Percentiles rank a stretch among this genome's conserved stretches.
phyloP scores from a whole-genome alignment of 2,797 vertebrate genomes.

The Sibirionetta formosa region DNA sequence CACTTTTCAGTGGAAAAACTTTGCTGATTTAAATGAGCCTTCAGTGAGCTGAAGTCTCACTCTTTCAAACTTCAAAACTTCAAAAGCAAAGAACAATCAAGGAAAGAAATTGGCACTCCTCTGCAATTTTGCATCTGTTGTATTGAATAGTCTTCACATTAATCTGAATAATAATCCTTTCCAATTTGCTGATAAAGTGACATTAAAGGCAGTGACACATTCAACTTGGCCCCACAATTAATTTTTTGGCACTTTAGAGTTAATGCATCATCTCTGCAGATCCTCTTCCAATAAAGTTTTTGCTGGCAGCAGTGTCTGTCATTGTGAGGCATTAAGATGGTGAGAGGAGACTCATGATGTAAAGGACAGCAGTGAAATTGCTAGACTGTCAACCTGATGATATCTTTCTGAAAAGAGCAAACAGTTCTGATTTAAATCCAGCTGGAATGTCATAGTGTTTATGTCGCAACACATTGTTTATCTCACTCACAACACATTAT shows the following conservation, averaged over 20 bases:
- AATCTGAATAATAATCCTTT: slow-evolving; percentile 26
- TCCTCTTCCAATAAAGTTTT: slow-evolving; percentile 21
- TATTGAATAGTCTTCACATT: slow-evolving; percentile 9
- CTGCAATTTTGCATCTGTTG: not conserved
- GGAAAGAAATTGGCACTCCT: not conserved
- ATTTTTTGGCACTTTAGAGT: not conserved
- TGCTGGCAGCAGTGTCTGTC: not conserved
- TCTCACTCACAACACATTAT: not conserved
- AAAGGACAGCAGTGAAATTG: slow-evolving; percentile 36
- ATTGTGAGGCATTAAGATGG: not conserved
- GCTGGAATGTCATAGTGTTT: slow-evolving; percentile 5
- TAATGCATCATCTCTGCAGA: slow-evolving; percentile 14
- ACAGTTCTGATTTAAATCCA: slow-evolving; percentile 16
- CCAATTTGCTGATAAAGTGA: slow-evolving; percentile 24
- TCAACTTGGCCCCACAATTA: slow-evolving; percentile 28
- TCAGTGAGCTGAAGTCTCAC: not conserved
- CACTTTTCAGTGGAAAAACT: not conserved
- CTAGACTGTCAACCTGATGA: slow-evolving; percentile 11
- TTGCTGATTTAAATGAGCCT: not conserved
- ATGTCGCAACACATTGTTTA: not conserved
- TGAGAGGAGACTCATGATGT: not conserved
- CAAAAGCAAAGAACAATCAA: slow-evolving; percentile 2
- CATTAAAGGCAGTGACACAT: slow-evolving; percentile 11
- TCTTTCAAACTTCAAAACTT: not conserved
- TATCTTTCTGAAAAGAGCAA: slow-evolving; percentile 23